Percentiles rank a stretch among this genome's conserved stretches.
Conservation (phyloP, 2,113 vertebrate genomes). For the Chelonoidis abingdonii region DNA sequence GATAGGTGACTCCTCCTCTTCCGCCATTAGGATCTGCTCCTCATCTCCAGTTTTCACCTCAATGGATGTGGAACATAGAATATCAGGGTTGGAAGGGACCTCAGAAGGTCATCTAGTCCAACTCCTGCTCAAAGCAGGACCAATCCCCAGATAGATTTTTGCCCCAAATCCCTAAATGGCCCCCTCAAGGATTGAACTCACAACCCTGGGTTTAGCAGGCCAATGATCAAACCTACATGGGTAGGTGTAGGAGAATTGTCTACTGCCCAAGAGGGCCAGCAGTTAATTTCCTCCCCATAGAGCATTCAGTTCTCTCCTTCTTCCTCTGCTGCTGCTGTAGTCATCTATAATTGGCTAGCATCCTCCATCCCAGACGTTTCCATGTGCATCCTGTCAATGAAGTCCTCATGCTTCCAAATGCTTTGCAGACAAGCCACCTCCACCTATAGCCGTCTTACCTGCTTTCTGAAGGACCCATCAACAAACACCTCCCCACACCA, state of each 20-base stretch:
- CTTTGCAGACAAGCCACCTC: background rate
- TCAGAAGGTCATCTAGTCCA: no score
- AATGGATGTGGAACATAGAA: background rate
- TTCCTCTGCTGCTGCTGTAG: background rate
- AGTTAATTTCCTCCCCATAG: background rate
- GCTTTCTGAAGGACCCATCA: background rate
- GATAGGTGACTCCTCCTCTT: no score
- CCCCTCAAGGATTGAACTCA: no score
- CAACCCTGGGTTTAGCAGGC: no score
- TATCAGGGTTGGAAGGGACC: no score
- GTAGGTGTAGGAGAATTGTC: background rate
- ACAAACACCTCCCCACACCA: background rate
- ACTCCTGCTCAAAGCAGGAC: no score
- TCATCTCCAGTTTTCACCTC: background rate
- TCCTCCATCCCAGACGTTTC: background rate
- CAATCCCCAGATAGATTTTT: no score
- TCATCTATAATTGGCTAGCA: background rate
- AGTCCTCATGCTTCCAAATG: background rate
- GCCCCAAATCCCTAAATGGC: no score
- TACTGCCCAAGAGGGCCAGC: background rate
- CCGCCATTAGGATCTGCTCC: background rate
- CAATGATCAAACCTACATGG: no score
- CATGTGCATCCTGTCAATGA: background rate
- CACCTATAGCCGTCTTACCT: background rate
- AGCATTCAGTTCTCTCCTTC: background rate